These are phyloP conservation scores for Drosophila paracracens DNA, from an alignment of 2,888 invertebrate species.

Conservation along the genomic window DNA sequence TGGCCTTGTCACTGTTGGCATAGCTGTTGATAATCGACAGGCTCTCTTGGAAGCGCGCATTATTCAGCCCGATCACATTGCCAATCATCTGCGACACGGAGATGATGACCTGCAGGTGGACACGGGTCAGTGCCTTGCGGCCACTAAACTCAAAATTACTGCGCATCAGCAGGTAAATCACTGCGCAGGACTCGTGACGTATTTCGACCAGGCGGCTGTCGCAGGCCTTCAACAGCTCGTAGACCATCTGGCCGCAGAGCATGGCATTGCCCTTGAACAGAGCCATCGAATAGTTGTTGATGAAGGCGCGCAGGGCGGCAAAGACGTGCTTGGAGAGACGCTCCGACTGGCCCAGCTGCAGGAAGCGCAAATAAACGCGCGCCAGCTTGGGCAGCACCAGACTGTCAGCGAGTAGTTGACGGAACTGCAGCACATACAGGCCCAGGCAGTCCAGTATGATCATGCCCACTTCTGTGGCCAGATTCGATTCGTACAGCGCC, in stretches of 20 bases:
- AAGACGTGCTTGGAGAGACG: constrained; percentile 95
- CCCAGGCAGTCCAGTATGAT: constrained; percentile 94
- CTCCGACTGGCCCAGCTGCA: constrained; percentile 96
- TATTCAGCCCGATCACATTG: constrained; percentile 95
- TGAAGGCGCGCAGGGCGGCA: constrained; percentile 95
- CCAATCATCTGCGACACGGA: constrained; percentile 97
- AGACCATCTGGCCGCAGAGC: constrained; percentile 92
- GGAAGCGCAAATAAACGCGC: constrained; percentile 93
- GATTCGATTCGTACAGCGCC: constrained; percentile 91
- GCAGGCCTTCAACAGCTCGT: constrained; percentile 92
- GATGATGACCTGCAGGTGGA: constrained; percentile 97
- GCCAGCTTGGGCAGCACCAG: constrained; percentile 92
- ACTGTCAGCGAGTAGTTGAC: constrained; percentile 88
- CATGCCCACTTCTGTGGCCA: constrained; percentile 95
- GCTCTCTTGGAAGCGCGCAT: constrained; percentile 97
- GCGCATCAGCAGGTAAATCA: constrained; percentile 96
- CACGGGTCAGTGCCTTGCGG: constrained; percentile 93
- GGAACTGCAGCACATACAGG: constrained; percentile 92
- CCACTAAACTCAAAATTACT: constrained; percentile 96
- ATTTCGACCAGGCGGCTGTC: constrained; percentile 93
- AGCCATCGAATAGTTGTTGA: constrained; percentile 94
- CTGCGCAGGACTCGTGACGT: constrained; percentile 95
- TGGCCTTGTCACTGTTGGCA: constrained; percentile 96
- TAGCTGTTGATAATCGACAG: constrained; percentile 96
- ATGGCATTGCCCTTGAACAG: constrained; percentile 94